phyloP scores from a whole-genome alignment of 2,888 invertebrate genomes.

The Apoda limacodes region DNA sequence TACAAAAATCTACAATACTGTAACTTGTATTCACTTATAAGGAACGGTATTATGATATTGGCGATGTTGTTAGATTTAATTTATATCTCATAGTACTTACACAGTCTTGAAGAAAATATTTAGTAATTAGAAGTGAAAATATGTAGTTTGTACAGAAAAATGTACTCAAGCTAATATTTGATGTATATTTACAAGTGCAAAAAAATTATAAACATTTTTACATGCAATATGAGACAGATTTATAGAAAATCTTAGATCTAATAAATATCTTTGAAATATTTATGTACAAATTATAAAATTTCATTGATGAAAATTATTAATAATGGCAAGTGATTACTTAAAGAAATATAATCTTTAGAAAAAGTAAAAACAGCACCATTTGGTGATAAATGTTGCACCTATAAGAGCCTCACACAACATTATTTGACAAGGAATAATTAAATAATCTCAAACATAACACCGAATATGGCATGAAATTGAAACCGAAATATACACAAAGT shows the following conservation, averaged over 20 bases:
- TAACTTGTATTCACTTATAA: too few relatives aligned
- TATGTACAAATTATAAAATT: slow-evolving; percentile 63
- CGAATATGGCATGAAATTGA: slow-evolving; percentile 58
- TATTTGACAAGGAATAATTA: slow-evolving; percentile 42
- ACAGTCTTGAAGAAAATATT: too few relatives aligned
- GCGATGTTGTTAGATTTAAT: too few relatives aligned
- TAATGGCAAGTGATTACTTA: slow-evolving; percentile 67
- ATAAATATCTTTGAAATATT: slow-evolving; percentile 37
- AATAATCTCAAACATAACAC: slow-evolving; percentile 44
- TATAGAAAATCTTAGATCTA: slow-evolving; percentile 25
- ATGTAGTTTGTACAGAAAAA: too few relatives aligned
- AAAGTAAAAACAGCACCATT: slow-evolving; percentile 34
- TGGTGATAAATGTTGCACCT: slow-evolving; percentile 28
- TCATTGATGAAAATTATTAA: slow-evolving; percentile 54
- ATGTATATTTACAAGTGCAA: too few relatives aligned
- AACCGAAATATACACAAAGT: slow-evolving; percentile 44
- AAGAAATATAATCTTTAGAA: slow-evolving; percentile 37
- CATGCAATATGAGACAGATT: too few relatives aligned
- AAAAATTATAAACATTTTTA: too few relatives aligned
- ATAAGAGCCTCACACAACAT: slow-evolving; percentile 55
- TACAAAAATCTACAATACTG: too few relatives aligned
- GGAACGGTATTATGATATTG: too few relatives aligned
- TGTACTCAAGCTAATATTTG: too few relatives aligned
- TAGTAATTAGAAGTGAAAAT: too few relatives aligned
- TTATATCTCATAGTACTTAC: too few relatives aligned